Evolutionary conservation across 2,113 vertebrate genomes (phyloP).

Genomic region (Atractosteus spatula): DNA sequence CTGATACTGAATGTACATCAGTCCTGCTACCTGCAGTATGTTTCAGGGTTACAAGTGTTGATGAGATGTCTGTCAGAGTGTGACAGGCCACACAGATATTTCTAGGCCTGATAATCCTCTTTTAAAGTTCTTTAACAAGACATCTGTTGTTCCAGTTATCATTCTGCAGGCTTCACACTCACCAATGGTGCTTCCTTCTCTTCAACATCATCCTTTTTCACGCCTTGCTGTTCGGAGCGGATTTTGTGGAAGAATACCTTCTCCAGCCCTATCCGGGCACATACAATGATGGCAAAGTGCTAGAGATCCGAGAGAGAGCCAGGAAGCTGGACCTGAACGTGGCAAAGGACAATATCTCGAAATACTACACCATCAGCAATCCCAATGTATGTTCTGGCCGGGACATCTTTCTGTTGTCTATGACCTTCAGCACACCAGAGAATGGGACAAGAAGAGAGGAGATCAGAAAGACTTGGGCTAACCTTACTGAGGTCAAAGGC

Average conservation of each 20-base stretch:
- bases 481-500: constrained; percentile 56
- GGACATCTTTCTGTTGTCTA: constrained; percentile 75
- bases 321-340: constrained; percentile 68
- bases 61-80: no score
- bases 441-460: constrained; percentile 65
- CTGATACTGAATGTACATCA: no score
- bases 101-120: no score
- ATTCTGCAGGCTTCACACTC: constrained; percentile 77
- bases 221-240: constrained; percentile 80
- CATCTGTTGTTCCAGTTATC: constrained; percentile 52
- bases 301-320: constrained; percentile 74
- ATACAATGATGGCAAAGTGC: constrained; percentile 66
- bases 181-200: constrained; percentile 90
- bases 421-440: constrained; percentile 72
- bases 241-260: constrained; percentile 87
- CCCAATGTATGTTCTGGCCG: constrained; percentile 53
- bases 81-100: no score
- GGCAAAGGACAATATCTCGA: constrained; percentile 67
- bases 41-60: no score
- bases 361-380: constrained; percentile 51
- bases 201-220: constrained; percentile 86
- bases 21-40: no score
- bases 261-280: constrained; percentile 69
- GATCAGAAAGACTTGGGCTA: constrained; percentile 83
- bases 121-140: no score